Evolutionary conservation across 1,140 invertebrate species (phyloP), one percentile per base, ranked within the genome.

Genomic region (Propsilocerus akamusi): DNA sequence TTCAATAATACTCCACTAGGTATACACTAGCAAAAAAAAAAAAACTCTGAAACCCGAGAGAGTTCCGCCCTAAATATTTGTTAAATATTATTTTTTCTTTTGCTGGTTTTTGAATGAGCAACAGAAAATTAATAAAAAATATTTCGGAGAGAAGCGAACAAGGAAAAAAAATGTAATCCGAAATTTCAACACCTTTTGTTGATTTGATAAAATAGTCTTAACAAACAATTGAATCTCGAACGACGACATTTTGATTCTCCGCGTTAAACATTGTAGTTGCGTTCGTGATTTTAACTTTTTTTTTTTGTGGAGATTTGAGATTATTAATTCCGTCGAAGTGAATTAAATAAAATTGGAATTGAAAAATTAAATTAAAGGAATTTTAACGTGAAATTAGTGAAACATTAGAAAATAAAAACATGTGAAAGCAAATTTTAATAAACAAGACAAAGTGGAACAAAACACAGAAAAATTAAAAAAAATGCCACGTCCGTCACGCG

Each of bases 401-500:
- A 30, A 12, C 11, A 30, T 30, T 12, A 30, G 7, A 30, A 4
- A 30, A 3, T 30, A 30, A 8, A 4, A 8, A 30, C 2, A 7
- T 12, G 11, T 12, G 7, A 30, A 30, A 8, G 14, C 11, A 30
- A 30, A 7, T 30, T 30, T 30, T n/a, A 4, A 30, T 30, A 30
- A 30, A 30, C 11, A 3, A 30, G 14, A 30, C 28, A 41, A 41
- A 41, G 17, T 20, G 14, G 22, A 20, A 30, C 28, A 30, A 30
- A n/a, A n/a, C n/a, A n/a, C n/a, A 34, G 12, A n/a, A 34, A 34
- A 37, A 14, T 1, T 20, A 41, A 41, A 20, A n/a, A 62, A 55
- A 56, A 89, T 90, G 85, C 86, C 86, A 55, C 75, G 86, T 58
- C 85, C 86, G 41, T 83, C 81, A 53, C 73, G 83, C 56, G 86